phyloP scores from a whole-genome alignment of 2,888 invertebrate species.

The Mycalesis mineus region DNA sequence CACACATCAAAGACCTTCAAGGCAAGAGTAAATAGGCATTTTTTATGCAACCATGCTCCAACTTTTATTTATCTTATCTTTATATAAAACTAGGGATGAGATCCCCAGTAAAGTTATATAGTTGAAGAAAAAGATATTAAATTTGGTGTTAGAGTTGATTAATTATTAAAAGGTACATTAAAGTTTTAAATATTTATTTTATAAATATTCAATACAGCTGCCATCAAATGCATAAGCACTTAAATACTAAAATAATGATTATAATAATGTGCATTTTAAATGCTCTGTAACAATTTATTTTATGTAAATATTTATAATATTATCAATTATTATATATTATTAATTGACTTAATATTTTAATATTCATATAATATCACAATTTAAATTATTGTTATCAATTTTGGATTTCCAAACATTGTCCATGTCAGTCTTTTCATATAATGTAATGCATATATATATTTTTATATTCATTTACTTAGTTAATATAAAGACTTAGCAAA shows the following conservation, averaged over 20 bases:
- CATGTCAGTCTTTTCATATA: slow-evolving; percentile 22
- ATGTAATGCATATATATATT: slow-evolving; percentile 13
- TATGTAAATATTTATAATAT: slow-evolving; percentile 27
- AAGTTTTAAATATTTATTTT: slow-evolving; percentile 22
- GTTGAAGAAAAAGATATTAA: too few relatives aligned
- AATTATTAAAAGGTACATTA: neutral
- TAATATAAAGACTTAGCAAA: neutral
- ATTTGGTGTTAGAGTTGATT: too few relatives aligned
- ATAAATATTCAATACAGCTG: slow-evolving; percentile 25
- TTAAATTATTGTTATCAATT: slow-evolving; percentile 35
- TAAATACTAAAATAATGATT: slow-evolving; percentile 20
- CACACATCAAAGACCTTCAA: too few relatives aligned
- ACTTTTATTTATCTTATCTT: too few relatives aligned
- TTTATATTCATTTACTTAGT: neutral
- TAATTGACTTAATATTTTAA: slow-evolving; percentile 5
- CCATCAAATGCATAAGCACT: slow-evolving; percentile 15
- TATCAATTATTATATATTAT: too few relatives aligned
- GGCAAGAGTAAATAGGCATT: too few relatives aligned
- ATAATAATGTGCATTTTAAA: slow-evolving; percentile 45
- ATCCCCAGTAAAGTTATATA: too few relatives aligned
- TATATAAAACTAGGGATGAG: too few relatives aligned
- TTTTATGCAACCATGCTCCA: too few relatives aligned
- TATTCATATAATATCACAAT: slow-evolving; percentile 35
- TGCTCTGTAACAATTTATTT: slow-evolving; percentile 37
- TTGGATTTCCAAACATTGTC: slow-evolving; percentile 29